Conservation (phyloP, 2,797 vertebrate genomes). For the Enteromius paludinosus region DNA sequence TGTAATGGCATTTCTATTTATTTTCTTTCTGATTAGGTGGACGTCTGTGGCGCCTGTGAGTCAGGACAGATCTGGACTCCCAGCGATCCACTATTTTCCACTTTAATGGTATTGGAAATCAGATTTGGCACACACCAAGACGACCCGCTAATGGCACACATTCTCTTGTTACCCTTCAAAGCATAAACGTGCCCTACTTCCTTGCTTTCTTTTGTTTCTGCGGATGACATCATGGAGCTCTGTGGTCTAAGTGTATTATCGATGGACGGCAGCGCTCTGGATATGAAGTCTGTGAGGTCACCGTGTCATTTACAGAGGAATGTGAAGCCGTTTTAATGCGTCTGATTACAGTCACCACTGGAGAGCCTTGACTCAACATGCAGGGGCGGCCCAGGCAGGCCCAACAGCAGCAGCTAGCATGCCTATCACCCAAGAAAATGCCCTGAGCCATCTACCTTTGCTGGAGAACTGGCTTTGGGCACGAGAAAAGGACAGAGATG, state of each 20-base stretch:
- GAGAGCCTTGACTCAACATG: slow-evolving; percentile 75
- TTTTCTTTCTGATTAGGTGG: slow-evolving; percentile 65
- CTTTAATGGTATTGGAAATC: slow-evolving; percentile 58
- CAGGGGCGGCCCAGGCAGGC: slow-evolving; percentile 58
- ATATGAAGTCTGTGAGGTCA: slow-evolving; percentile 43
- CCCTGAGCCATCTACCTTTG: slow-evolving; percentile 85
- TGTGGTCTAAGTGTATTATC: slow-evolving; percentile 32
- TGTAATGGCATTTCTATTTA: slow-evolving; percentile 41
- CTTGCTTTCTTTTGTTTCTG: slow-evolving; percentile 38
- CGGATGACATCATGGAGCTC: slow-evolving; percentile 65
- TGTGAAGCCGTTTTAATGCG: slow-evolving; percentile 44
- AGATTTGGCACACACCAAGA: slow-evolving; percentile 54
- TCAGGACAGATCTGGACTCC: slow-evolving; percentile 48
- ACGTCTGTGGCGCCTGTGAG: slow-evolving; percentile 56
- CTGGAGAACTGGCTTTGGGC: slow-evolving; percentile 87
- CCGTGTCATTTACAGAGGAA: slow-evolving; percentile 51
- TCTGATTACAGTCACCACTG: slow-evolving; percentile 25
- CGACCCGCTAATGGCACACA: slow-evolving; percentile 53
- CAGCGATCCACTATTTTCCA: slow-evolving; percentile 56
- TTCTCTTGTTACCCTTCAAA: slow-evolving; percentile 55
- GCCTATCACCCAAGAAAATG: slow-evolving; percentile 97
- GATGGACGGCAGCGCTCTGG: slow-evolving; percentile 27
- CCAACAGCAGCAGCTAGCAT: slow-evolving; percentile 75
- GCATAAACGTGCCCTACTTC: slow-evolving; percentile 39
- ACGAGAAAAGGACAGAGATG: slow-evolving; percentile 67